Percentiles rank a stretch among this genome's conserved stretches.
Conservation (phyloP, 1,140 invertebrate genomes). For the Trichonephila inaurata region DNA sequence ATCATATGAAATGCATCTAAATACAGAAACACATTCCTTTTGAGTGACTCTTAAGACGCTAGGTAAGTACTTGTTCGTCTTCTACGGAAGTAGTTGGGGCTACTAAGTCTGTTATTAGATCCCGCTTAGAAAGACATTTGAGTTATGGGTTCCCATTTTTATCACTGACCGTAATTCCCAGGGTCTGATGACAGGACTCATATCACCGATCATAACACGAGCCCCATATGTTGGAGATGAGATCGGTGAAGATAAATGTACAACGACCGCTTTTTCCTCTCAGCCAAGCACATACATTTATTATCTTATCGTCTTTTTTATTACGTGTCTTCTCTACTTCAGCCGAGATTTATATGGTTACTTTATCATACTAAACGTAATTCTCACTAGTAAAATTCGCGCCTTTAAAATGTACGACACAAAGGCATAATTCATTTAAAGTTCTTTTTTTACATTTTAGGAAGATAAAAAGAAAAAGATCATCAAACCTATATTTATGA, state of each 20-base stretch:
- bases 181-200: constrained; percentile 32
- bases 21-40: not conserved
- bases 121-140: constrained; percentile 16
- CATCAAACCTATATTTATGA: too few relatives aligned
- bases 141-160: constrained; percentile 46
- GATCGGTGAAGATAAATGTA: constrained; percentile 39
- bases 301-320: constrained; percentile 38
- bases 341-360: constrained; percentile 15
- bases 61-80: not conserved
- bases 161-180: constrained; percentile 33
- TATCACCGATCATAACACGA: constrained; percentile 40
- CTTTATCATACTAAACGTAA: constrained; percentile 11
- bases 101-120: constrained; percentile 36
- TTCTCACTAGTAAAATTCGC: not conserved
- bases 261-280: constrained; percentile 45
- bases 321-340: constrained; percentile 29
- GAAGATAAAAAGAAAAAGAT: too few relatives aligned
- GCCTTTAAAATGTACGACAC: not conserved
- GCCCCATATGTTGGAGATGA: constrained; percentile 36
- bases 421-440: too few relatives aligned
- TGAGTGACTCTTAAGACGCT: not conserved
- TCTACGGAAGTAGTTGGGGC: constrained; percentile 2
- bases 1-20: too few relatives aligned
- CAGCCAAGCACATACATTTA: constrained; percentile 34
- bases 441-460: too few relatives aligned